phyloP scores from a whole-genome alignment of 1,140 invertebrate species.

The Rhagoletis pomonella region DNA sequence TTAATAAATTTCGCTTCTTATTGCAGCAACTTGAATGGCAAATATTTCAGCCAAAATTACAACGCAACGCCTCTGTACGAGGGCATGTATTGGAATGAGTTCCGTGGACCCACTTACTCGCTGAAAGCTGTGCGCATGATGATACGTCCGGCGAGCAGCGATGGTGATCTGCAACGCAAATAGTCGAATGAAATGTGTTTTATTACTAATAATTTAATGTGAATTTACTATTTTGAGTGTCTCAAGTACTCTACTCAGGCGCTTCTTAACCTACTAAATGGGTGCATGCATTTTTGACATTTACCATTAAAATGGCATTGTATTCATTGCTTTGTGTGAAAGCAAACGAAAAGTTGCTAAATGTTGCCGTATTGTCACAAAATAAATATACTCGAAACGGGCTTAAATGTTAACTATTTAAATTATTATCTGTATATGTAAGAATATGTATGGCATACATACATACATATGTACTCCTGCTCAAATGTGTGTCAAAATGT shows the following conservation, averaged over 20 bases:
- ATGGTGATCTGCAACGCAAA: conserved; percentile 28
- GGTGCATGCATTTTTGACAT: conserved; percentile 20
- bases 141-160: conserved; percentile 73
- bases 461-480: background rate
- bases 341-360: conserved; percentile 16
- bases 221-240: too few species aligned
- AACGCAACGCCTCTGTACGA: conserved; percentile 69
- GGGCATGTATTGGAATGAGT: conserved; percentile 79
- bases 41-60: conserved; percentile 74
- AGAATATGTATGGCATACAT: background rate
- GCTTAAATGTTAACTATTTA: conserved; percentile 32
- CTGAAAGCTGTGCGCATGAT: conserved; percentile 76
- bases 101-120: conserved; percentile 76
- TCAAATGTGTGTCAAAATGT: background rate
- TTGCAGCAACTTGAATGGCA: conserved; percentile 76
- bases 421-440: background rate
- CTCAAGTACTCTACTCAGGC: conserved; percentile 8
- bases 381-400: conserved; percentile 33
- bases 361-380: conserved; percentile 19
- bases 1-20: background rate
- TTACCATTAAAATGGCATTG: conserved; percentile 17
- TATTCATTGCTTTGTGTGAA: background rate
- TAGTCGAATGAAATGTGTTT: background rate
- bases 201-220: too few species aligned
- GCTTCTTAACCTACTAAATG: background rate